Evolutionary conservation across 2,113 vertebrate species (phyloP).

Genomic region (Muntiacus muntjak): DNA sequence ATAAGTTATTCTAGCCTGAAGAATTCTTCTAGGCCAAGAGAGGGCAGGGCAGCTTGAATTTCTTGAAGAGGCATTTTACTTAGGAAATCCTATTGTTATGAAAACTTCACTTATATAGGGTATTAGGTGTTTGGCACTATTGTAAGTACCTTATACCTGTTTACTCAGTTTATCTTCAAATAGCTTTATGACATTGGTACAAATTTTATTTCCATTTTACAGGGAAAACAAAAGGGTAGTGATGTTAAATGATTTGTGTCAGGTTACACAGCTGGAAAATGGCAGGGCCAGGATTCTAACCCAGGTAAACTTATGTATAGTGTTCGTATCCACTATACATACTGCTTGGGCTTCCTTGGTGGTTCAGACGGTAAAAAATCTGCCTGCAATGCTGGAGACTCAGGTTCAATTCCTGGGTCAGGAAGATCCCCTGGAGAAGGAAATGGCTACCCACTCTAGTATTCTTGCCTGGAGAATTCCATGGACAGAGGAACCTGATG

Average conservation of each 20-base stretch:
- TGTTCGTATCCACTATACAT: background rate
- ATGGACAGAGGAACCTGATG: background rate
- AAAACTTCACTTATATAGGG: background rate
- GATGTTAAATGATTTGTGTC: background rate
- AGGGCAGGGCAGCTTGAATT: constrained; percentile 35
- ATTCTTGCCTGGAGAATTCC: background rate
- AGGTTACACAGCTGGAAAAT: background rate
- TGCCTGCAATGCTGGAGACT: background rate
- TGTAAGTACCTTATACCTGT: background rate
- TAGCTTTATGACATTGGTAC: background rate
- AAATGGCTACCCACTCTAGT: background rate
- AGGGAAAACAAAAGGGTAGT: background rate
- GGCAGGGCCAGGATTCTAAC: constrained; percentile 1
- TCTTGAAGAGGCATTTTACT: background rate
- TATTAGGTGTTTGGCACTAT: background rate
- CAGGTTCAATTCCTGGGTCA: background rate
- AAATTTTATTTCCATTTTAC: background rate
- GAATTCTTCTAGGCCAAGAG: background rate
- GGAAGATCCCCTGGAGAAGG: background rate
- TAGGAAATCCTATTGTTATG: background rate
- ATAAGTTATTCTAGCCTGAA: background rate
- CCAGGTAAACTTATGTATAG: background rate
- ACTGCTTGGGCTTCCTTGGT: background rate
- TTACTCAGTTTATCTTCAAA: background rate
- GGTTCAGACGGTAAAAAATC: background rate